Percentiles rank a stretch among this genome's conserved stretches.
Evolutionary conservation across 1,140 invertebrate species (phyloP).

Genomic region (Cyphomyrmex costatus): DNA sequence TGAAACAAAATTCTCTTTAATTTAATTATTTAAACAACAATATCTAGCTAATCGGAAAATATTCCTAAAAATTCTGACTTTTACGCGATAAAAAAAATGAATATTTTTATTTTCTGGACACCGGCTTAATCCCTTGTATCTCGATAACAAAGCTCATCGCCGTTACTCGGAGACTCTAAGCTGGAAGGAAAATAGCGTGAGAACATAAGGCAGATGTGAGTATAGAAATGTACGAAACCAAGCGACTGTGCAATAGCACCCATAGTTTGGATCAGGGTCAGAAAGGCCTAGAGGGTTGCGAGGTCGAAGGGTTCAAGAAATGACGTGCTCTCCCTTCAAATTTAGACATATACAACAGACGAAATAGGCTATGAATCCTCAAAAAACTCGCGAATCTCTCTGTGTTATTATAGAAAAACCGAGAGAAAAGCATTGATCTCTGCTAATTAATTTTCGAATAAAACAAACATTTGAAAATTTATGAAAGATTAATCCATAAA

Average conservation of each 20-base stretch:
- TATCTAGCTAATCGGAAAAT: neutral
- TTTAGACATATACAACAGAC: neutral
- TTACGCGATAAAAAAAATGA: neutral
- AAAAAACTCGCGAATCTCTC: constrained; percentile 14
- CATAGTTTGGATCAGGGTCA: constrained; percentile 49
- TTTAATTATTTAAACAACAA: neutral
- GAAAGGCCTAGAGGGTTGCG: constrained; percentile 28
- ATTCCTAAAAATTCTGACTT: neutral
- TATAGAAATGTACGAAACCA: constrained; percentile 60
- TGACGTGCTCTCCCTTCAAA: constrained; percentile 15
- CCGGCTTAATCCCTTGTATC: constrained; percentile 1
- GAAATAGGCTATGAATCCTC: constrained; percentile 15
- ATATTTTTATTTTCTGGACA: constrained; percentile 7
- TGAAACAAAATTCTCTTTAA: neutral
- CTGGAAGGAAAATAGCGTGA: constrained; percentile 57
- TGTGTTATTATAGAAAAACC: neutral
- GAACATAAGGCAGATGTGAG: constrained; percentile 62
- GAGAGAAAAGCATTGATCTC: neutral
- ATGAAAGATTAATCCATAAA: neutral
- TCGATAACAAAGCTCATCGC: constrained; percentile 49
- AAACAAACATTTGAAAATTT: neutral
- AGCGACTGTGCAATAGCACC: constrained; percentile 55
- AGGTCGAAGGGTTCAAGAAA: constrained; percentile 59
- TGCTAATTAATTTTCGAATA: neutral
- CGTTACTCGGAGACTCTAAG: constrained; percentile 33